Conservation (phyloP, 92 coral and sea anemone genomes). For the Heteractis magnifica region DNA sequence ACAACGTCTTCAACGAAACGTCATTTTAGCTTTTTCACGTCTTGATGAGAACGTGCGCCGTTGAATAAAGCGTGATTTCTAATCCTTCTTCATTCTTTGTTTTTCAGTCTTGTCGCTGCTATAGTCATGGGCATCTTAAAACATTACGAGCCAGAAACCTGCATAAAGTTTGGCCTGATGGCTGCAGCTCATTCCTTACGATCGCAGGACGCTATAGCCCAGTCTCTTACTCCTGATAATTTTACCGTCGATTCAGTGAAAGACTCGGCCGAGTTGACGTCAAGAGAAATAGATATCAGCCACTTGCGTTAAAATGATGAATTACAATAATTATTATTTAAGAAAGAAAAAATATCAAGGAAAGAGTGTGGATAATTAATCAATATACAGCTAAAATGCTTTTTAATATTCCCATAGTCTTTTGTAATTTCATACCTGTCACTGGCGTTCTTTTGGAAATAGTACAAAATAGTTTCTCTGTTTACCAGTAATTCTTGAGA, state of each 20-base stretch:
- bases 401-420: too few species aligned
- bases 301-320: constrained; percentile 24
- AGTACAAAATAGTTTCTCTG: too few species aligned
- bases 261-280: constrained; percentile 60
- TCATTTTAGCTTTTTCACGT: too few species aligned
- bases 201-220: constrained; percentile 71
- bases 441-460: too few species aligned
- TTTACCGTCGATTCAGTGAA: constrained; percentile 66
- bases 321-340: too few species aligned
- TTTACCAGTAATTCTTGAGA: too few species aligned
- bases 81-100: neutral
- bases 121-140: constrained; percentile 71
- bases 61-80: neutral
- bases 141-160: constrained; percentile 75
- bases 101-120: constrained; percentile 85
- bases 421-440: too few species aligned
- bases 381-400: too few species aligned
- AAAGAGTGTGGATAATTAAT: too few species aligned
- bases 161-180: constrained; percentile 86
- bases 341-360: too few species aligned
- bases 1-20: too few species aligned
- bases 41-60: too few species aligned
- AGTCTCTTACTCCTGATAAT: constrained; percentile 68
- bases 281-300: constrained; percentile 57
- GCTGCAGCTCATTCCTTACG: constrained; percentile 84